Conservation (phyloP, 2,888 invertebrate species). For the Nemotelus nigrinus region DNA sequence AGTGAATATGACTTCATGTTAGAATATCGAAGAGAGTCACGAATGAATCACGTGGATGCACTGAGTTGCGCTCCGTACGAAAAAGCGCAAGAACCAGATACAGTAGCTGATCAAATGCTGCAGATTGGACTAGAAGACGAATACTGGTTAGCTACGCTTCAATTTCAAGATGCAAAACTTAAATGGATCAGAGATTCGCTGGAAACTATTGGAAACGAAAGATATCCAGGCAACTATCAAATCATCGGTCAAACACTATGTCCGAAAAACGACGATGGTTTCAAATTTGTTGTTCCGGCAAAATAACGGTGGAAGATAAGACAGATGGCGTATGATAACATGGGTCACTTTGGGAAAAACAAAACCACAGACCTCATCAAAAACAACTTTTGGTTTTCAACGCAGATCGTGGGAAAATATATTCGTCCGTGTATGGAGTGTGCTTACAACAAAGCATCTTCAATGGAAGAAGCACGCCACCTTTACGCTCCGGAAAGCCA, state of each 20-base stretch:
- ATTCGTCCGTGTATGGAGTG: conserved; percentile 61
- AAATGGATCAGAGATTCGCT: no score
- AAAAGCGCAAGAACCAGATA: conserved; percentile 36
- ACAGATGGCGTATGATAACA: conserved; percentile 42
- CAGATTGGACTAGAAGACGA: conserved; percentile 17
- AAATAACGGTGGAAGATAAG: conserved; percentile 46
- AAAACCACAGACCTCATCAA: conserved; percentile 39
- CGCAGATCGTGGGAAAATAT: conserved; percentile 59
- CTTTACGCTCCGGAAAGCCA: conserved; percentile 52
- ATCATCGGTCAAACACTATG: not conserved
- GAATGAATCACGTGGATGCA: conserved; percentile 43
- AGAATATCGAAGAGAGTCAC: conserved; percentile 29
- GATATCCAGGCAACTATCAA: not conserved
- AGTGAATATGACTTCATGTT: conserved; percentile 24
- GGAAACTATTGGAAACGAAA: not conserved
- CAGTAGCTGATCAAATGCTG: conserved; percentile 15
- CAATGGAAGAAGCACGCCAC: conserved; percentile 50
- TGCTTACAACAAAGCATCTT: conserved; percentile 56
- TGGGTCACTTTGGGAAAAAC: conserved; percentile 45
- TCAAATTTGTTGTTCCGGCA: conserved; percentile 45
- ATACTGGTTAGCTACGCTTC: conserved; percentile 50
- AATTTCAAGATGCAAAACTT: conserved; percentile 37
- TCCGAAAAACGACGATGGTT: conserved; percentile 14
- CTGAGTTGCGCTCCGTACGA: conserved; percentile 40
- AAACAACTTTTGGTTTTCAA: conserved; percentile 61